Conservation (phyloP, 2,113 vertebrate genomes). For the Morone saxatilis region DNA sequence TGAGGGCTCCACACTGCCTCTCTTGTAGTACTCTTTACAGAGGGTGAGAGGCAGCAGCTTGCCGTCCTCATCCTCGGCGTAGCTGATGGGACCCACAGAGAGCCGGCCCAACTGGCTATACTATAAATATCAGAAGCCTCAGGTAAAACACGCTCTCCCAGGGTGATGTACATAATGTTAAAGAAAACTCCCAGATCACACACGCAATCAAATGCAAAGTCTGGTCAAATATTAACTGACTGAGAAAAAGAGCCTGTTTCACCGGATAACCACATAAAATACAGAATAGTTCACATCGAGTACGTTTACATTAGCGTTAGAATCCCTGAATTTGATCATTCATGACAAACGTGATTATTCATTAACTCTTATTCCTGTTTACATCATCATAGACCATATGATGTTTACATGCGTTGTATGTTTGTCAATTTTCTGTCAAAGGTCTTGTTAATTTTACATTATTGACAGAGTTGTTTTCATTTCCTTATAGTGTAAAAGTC, state of each 20-base stretch:
- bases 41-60: slow-evolving; percentile 85
- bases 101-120: slow-evolving; percentile 88
- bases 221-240: not conserved
- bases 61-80: slow-evolving; percentile 82
- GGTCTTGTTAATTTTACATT: no score
- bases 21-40: slow-evolving; percentile 92
- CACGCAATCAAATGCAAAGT: not conserved
- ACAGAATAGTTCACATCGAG: not conserved
- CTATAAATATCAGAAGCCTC: slow-evolving; percentile 79
- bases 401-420: not conserved
- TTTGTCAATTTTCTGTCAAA: no score
- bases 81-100: slow-evolving; percentile 89
- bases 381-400: not conserved
- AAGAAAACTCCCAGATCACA: not conserved
- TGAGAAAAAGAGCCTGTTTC: not conserved
- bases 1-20: slow-evolving; percentile 80
- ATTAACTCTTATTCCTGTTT: not conserved
- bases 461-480: not conserved
- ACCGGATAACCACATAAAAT: not conserved
- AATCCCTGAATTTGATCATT: not conserved
- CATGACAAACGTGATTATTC: no score
- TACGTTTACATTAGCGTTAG: not conserved
- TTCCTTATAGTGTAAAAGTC: not conserved
- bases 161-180: not conserved
- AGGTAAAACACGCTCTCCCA: slow-evolving; percentile 17